A percentile compares a stretch with the other conserved stretches of the same genome.
Evolutionary conservation across 1,140 invertebrate species (phyloP).

Genomic region (Plodia interpunctella): DNA sequence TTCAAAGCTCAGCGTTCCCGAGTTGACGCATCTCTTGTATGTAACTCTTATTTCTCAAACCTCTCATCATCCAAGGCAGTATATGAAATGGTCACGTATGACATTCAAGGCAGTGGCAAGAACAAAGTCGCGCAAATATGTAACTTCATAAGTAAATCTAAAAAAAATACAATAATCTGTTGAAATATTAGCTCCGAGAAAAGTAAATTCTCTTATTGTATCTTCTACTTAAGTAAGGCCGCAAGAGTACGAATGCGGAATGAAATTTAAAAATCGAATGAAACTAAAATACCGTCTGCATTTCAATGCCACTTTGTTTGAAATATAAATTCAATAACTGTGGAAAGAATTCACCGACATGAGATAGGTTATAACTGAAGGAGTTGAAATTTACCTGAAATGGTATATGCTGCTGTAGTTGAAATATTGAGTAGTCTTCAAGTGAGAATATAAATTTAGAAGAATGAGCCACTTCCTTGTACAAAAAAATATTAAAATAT

Average conservation of each 20-base stretch:
- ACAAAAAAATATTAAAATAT: too few species aligned
- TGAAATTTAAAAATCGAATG: not conserved
- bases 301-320: constrained; percentile 1
- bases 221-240: not conserved
- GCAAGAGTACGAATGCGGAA: not conserved
- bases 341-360: not conserved
- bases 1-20: too few species aligned
- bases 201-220: not conserved
- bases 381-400: not conserved
- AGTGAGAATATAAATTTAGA: too few species aligned
- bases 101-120: too few species aligned
- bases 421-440: not conserved
- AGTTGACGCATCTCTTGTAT: too few species aligned
- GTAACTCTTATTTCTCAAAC: too few species aligned
- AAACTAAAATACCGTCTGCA: not conserved
- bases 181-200: not conserved
- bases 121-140: too few species aligned
- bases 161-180: too few species aligned
- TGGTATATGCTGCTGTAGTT: not conserved
- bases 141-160: too few species aligned
- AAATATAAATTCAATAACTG: not conserved
- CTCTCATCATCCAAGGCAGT: too few species aligned
- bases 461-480: too few species aligned
- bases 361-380: not conserved
- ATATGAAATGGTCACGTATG: too few species aligned